A percentile compares a stretch with the other conserved stretches of the same genome.
Evolutionary conservation across 92 coral and sea anemone genomes (phyloP).

Genomic region (Pocillopora grandis): DNA sequence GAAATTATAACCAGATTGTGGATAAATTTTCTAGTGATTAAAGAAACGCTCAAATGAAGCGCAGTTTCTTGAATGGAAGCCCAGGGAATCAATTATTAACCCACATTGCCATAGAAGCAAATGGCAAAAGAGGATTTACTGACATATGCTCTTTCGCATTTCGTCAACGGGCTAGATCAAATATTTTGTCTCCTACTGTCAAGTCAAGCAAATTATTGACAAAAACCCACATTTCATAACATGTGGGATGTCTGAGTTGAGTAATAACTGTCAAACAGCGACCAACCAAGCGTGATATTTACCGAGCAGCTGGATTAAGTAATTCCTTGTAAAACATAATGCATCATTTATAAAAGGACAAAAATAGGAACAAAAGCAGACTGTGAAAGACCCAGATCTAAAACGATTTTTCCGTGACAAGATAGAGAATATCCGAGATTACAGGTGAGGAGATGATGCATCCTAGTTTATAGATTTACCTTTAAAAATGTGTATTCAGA

Average conservation of each 20-base stretch:
- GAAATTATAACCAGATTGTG: neutral
- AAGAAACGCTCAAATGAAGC: neutral
- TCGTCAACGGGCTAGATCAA: neutral
- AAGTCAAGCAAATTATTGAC: conserved; percentile 17
- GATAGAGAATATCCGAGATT: conserved; percentile 1
- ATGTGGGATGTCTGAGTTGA: conserved; percentile 20
- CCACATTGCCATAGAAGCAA: neutral
- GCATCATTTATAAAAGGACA: conserved; percentile 5
- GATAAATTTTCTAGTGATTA: neutral
- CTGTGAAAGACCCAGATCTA: neutral
- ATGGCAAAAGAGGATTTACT: neutral
- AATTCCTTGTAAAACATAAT: conserved; percentile 35
- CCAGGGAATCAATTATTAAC: conserved; percentile 15
- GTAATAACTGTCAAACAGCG: conserved; percentile 20
- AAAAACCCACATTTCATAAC: neutral
- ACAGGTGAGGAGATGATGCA: conserved; percentile 5
- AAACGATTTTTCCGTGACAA: neutral
- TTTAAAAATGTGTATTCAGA: neutral
- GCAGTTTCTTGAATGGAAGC: neutral
- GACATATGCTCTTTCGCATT: neutral
- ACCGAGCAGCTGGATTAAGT: conserved; percentile 19
- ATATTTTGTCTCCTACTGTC: neutral
- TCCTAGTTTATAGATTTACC: neutral
- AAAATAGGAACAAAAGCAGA: conserved; percentile 39
- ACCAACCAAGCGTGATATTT: conserved; percentile 21